Evolutionary conservation across 64 coral and sea anemone species (phyloP).

Genomic region (Orbicella faveolata): DNA sequence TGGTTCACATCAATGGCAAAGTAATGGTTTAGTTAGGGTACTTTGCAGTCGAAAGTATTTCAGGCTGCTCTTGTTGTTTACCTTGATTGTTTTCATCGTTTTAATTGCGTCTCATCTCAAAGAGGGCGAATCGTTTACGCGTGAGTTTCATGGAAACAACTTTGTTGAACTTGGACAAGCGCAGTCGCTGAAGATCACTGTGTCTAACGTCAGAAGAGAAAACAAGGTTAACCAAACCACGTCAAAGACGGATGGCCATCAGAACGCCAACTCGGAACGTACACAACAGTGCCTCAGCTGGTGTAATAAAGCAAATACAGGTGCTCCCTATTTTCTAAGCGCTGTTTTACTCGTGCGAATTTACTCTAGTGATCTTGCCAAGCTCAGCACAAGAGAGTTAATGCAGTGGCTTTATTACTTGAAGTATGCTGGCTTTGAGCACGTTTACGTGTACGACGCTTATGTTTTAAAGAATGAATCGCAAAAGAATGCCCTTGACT

Average conservation of each 20-base stretch:
- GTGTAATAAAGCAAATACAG: neutral
- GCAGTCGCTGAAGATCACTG: neutral
- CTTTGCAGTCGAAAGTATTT: slow-evolving; percentile 18
- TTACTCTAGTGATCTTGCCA: slow-evolving; percentile 47
- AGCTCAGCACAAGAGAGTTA: slow-evolving; percentile 59
- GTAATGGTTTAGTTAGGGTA: neutral
- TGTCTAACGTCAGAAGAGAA: neutral
- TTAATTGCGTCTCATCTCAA: neutral
- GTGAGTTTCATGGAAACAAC: neutral
- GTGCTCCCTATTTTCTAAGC: slow-evolving; percentile 54
- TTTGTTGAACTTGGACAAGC: neutral
- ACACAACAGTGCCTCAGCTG: neutral
- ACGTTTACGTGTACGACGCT: slow-evolving; percentile 80
- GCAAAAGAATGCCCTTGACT: slow-evolving; percentile 51
- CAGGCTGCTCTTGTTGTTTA: neutral
- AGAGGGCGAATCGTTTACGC: neutral
- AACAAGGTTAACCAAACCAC: neutral
- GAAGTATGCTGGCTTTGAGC: slow-evolving; percentile 81
- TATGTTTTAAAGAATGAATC: slow-evolving; percentile 66
- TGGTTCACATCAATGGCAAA: neutral
- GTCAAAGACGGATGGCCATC: neutral
- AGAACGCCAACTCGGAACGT: neutral
- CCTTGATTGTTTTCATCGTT: neutral
- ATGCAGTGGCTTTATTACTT: slow-evolving; percentile 76
- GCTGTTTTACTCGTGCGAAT: slow-evolving; percentile 77